Conservation (phyloP, 2,113 vertebrate species). For the Xiphorhynchus elegans region DNA sequence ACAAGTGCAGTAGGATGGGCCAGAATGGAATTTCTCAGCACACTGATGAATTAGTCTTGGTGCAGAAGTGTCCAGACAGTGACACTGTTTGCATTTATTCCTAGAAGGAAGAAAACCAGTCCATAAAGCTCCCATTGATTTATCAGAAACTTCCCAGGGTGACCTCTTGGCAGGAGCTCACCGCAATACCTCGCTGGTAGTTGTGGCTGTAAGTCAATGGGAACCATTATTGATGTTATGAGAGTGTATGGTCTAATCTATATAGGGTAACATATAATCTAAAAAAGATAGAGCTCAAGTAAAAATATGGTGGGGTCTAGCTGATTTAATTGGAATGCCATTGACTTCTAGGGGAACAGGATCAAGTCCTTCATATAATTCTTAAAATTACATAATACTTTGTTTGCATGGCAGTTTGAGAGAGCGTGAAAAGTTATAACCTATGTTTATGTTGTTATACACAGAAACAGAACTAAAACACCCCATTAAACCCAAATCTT, state of each 20-base stretch:
- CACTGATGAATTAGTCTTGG: background rate
- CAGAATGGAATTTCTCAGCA: background rate
- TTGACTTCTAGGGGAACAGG: background rate
- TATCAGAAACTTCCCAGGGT: background rate
- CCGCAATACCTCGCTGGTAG: background rate
- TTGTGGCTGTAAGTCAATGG: background rate
- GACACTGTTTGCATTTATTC: background rate
- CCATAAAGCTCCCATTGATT: slow-evolving; percentile 7
- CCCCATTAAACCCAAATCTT: background rate
- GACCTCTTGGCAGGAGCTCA: background rate
- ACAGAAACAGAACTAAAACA: background rate
- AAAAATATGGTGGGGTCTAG: background rate
- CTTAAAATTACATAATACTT: background rate
- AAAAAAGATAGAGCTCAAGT: background rate
- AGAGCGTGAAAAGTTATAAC: background rate
- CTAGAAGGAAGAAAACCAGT: background rate
- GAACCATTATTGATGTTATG: background rate
- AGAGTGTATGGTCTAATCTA: background rate
- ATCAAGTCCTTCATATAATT: background rate
- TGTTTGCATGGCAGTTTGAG: background rate
- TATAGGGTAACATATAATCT: background rate
- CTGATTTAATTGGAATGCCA: background rate
- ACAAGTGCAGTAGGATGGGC: background rate
- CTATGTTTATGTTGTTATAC: background rate
- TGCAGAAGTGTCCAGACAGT: background rate